phyloP scores from a whole-genome alignment of 2,888 invertebrate species.

The Gastrophysa polygoni region DNA sequence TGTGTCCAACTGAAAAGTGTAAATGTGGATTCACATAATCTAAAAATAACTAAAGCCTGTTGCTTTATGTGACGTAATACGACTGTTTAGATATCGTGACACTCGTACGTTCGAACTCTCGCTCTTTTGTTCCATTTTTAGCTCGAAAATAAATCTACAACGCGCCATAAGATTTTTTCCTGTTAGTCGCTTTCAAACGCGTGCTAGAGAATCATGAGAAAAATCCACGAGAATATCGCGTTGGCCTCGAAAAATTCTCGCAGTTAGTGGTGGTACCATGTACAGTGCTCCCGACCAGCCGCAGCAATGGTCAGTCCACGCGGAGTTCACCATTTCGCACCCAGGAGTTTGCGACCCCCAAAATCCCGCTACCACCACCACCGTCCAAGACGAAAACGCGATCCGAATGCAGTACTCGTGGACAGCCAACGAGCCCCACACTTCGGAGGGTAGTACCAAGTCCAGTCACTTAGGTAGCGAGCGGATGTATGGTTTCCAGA shows the following conservation, averaged over 20 bases:
- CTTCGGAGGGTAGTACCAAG: slow-evolving; percentile 25
- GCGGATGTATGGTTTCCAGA: slow-evolving; percentile 57
- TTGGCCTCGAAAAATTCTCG: not conserved
- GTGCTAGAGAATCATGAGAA: not conserved
- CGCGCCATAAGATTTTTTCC: not conserved
- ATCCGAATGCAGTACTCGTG: slow-evolving; percentile 63
- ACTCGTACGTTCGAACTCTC: too few species aligned
- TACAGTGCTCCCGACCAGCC: slow-evolving; percentile 51
- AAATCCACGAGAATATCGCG: not conserved
- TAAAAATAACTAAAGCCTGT: slow-evolving; percentile 32
- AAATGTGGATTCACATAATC: slow-evolving; percentile 18
- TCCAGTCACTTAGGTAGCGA: too few species aligned
- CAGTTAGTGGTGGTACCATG: slow-evolving; percentile 25
- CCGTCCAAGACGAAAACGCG: slow-evolving; percentile 60
- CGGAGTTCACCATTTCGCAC: slow-evolving; percentile 69
- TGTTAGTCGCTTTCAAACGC: not conserved
- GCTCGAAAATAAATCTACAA: not conserved
- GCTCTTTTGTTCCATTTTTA: slow-evolving; percentile 10
- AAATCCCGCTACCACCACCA: slow-evolving; percentile 53
- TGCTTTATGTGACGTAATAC: slow-evolving; percentile 25
- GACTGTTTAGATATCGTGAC: slow-evolving; percentile 18
- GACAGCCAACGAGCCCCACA: slow-evolving; percentile 45
- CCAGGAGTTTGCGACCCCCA: slow-evolving; percentile 55
- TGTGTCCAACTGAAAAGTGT: slow-evolving; percentile 7
- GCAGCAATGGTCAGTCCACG: slow-evolving; percentile 73